Conservation (phyloP, 2,888 invertebrate genomes). For the Microdon myrmicae region DNA sequence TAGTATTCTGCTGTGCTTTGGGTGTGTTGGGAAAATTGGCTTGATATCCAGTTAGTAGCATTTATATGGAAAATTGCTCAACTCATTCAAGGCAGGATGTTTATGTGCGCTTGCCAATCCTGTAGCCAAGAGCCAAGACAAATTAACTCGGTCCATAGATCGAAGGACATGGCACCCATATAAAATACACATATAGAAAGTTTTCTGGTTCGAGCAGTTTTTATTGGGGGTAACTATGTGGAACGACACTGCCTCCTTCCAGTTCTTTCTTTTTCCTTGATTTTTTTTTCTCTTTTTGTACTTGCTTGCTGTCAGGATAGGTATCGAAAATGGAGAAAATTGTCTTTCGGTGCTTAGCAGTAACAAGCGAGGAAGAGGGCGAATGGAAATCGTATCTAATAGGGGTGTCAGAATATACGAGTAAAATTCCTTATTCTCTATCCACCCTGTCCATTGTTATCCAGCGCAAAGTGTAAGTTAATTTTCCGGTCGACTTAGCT, state of each 20-base stretch:
- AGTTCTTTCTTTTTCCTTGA: constrained; percentile 13
- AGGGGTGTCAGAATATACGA: constrained; percentile 41
- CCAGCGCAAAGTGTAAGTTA: constrained; percentile 54
- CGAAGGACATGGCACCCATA: constrained; percentile 23
- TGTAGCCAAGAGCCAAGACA: constrained; percentile 27
- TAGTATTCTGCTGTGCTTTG: constrained; percentile 15
- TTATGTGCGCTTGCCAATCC: constrained; percentile 9
- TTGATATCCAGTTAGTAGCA: constrained; percentile 24
- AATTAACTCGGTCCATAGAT: constrained; percentile 31
- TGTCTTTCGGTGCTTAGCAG: constrained; percentile 32
- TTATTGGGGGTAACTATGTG: constrained; percentile 44
- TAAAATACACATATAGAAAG: background rate
- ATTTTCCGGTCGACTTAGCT: constrained; percentile 57
- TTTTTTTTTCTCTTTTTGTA: too few relatives aligned
- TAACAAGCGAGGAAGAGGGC: constrained; percentile 4
- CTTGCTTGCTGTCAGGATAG: too few relatives aligned
- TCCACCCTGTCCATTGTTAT: constrained; percentile 2
- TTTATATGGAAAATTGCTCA: constrained; percentile 47
- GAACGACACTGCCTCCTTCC: constrained; percentile 34
- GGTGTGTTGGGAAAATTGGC: constrained; percentile 18
- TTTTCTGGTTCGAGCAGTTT: constrained; percentile 5
- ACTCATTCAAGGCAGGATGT: constrained; percentile 43
- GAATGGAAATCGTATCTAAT: constrained; percentile 30
- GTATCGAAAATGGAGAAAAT: constrained; percentile 20
- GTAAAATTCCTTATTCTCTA: constrained; percentile 26